Base-by-base conservation (phyloP, 2,888 invertebrate genomes). In the Eupithecia exiguata region DNA sequence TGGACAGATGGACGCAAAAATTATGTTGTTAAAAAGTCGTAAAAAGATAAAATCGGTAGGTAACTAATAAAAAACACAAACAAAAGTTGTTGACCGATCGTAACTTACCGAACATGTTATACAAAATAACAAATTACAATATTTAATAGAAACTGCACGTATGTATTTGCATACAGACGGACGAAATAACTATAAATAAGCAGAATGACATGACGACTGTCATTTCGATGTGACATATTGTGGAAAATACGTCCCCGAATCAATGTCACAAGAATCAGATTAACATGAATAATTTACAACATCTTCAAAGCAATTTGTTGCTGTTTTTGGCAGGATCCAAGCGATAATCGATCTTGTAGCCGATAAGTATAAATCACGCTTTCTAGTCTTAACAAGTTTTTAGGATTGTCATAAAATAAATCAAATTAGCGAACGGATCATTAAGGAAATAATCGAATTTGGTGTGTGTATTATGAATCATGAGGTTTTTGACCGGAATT, bases 131-230 rank as follows among this genome's bases (percentile, higher is more conserved):
- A 71, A 74, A 78, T 74, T 68, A 67, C 21, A 74, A 74, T 74
- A 69, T 72, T 69, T 73, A 61, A 70, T 58, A 72, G 75, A 76
- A 74, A 66, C 68, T 69, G 67, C 73, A 72, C 36, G 62, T 30
- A 69, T 70, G 62, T 30, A 69, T 70, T 71, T 73, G 30, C 69
- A 75, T 74, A 68, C 58, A 71, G 70, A 74, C 70, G 46, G 53
- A 63, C 71, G 77, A 78, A 71, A 77, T 76, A 78, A 79, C 76
- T 74, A 78, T 80, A 81, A 82, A 82, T 80, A 80, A 76, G 70
- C 67, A 18, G 70, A 72, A 78, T 78, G 75, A 80, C 75, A 78
- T 79, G 77, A 80, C 76, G 78, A 79, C 63, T 80, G 81, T 79
- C 83, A 80, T 74, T 77, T 74, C 67, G 36, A 68, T 46, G 38